Base-by-base conservation (phyloP, 2,888 invertebrate genomes). In the Trilocha varians region DNA sequence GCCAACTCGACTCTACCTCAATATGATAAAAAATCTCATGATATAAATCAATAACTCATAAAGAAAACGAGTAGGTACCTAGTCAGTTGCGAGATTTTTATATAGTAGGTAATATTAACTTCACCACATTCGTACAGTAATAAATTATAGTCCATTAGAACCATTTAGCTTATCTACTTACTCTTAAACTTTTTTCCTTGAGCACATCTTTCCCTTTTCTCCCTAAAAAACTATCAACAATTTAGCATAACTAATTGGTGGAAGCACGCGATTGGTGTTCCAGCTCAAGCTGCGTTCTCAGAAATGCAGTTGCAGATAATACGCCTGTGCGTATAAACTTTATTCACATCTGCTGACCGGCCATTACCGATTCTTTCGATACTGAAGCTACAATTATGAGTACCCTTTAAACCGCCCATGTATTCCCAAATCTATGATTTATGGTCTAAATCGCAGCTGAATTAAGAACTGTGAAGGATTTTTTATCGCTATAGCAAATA, bases 241-340 rank as follows among this genome's bases (percentile, higher is more conserved):
- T 25, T 25, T 25, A 25, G 25, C 1, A 25, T 25, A 25, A 25
- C 25, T 9, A 25, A 25, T 25, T 25, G 25, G 25, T 25, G 8
- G 16, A n/a, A 15, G 18, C 33, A 34, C 53, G 58, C 70, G 45
- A 84, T 84, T 84, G 84, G 84, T 59, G 65, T 67, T 50, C 45
- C 46, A 40, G 32, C 59, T 52, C 82, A 84, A 84, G 84, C 78
- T 84, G 84, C 83, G 60, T 38, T 49, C 34, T 58, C 61, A n/a
- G n/a, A 59, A 61, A 54, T 65, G 67, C 74, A 73, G 70, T 77
- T 78, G 80, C 84, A 78, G 83, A 83, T 79, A 79, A 58, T 65
- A 65, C 60, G 59, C 58, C 61, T 64, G 65, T 66, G 69, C 55
- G 57, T 52, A 63, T 66, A 74, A 66, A 64, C 66, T 68, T 62